A percentile compares a stretch with the other conserved stretches of the same genome.
These are phyloP conservation scores for Coenonympha glycerion DNA, from an alignment of 2,888 invertebrate species.

Conservation along the genomic window DNA sequence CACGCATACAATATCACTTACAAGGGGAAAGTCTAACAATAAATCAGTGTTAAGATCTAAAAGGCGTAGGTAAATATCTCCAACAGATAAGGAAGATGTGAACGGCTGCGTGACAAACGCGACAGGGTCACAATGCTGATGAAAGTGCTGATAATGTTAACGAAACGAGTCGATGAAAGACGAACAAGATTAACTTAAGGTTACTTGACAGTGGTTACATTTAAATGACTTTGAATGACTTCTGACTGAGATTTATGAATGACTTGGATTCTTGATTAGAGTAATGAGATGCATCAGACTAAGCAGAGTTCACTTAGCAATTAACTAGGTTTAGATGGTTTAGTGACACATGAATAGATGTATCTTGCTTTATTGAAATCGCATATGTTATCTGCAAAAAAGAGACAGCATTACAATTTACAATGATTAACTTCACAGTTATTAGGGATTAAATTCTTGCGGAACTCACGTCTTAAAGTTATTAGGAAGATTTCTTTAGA, in stretches of 20 bases:
- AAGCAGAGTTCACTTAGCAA: neutral
- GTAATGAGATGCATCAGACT: neutral
- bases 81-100: slow-evolving; percentile 18
- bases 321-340: too few relatives aligned
- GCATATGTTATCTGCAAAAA: too few relatives aligned
- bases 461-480: too few relatives aligned
- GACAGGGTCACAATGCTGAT: slow-evolving; percentile 21
- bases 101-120: slow-evolving; percentile 18
- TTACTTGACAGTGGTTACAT: too few relatives aligned
- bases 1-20: slow-evolving; percentile 1
- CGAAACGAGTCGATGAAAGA: too few relatives aligned
- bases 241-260: neutral
- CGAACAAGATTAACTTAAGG: neutral
- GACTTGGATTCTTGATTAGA: neutral
- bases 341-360: too few relatives aligned
- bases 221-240: neutral
- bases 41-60: slow-evolving; percentile 23
- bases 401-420: too few relatives aligned
- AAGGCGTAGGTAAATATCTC: slow-evolving; percentile 13
- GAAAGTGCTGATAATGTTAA: slow-evolving; percentile 23
- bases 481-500: too few relatives aligned
- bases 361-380: too few relatives aligned
- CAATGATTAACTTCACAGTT: too few relatives aligned
- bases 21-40: slow-evolving; percentile 22
- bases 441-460: too few relatives aligned